Evolutionary conservation across 1,140 invertebrate genomes (phyloP).

Genomic region (Papilio dardanus): DNA sequence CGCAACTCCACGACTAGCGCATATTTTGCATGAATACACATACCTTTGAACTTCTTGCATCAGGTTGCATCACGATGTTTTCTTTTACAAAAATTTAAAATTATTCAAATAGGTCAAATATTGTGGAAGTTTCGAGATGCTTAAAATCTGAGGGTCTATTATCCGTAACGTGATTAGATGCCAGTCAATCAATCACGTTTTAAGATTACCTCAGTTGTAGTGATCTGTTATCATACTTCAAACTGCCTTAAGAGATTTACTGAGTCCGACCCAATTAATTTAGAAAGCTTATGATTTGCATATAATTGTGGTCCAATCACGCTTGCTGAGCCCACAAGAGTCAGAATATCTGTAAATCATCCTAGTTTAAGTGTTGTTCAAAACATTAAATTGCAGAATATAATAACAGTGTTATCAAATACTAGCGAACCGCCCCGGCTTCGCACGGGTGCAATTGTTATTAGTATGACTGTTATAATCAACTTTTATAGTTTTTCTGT

Average conservation of each 20-base stretch:
- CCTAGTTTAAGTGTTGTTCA: not conserved
- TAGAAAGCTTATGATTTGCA: conserved; percentile 12
- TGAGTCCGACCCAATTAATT: conserved; percentile 8
- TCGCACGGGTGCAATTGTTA: too few relatives aligned
- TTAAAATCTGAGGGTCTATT: not conserved
- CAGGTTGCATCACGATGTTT: too few relatives aligned
- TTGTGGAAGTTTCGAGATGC: not conserved
- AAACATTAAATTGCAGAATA: too few relatives aligned
- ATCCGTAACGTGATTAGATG: not conserved
- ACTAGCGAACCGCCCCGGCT: too few relatives aligned
- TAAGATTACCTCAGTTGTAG: conserved; percentile 12
- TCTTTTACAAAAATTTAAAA: too few relatives aligned
- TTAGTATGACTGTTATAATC: too few relatives aligned
- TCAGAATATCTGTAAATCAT: not conserved
- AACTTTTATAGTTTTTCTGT: too few relatives aligned
- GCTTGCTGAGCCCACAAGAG: not conserved
- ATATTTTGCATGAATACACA: too few relatives aligned
- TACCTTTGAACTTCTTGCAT: too few relatives aligned
- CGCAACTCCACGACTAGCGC: too few relatives aligned
- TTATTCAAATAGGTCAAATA: not conserved
- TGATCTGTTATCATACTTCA: conserved; percentile 17
- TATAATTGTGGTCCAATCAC: not conserved
- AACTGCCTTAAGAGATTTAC: conserved; percentile 25
- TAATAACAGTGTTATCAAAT: too few relatives aligned
- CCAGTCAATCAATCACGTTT: conserved; percentile 12